These are phyloP conservation scores for Ctenopoma multispine DNA, from an alignment of 2,797 vertebrate species.

Conservation along the genomic window DNA sequence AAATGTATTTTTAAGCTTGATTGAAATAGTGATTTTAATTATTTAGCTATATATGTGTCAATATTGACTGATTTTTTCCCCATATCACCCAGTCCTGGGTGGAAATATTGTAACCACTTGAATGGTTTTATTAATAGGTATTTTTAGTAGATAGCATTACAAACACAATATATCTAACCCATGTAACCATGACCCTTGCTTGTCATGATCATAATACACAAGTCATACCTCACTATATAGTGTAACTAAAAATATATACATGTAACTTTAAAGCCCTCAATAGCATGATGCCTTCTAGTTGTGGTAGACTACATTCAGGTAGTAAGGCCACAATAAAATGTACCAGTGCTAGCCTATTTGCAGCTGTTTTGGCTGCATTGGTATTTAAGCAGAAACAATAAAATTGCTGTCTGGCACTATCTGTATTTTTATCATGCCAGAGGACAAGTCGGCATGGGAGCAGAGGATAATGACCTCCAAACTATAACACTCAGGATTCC, in stretches of 20 bases:
- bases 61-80: too few relatives aligned
- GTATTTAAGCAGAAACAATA: not conserved
- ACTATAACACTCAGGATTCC: constrained; percentile 43
- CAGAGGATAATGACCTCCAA: constrained; percentile 50
- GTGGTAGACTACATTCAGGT: not conserved
- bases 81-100: too few relatives aligned
- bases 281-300: not conserved
- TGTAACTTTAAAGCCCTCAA: constrained; percentile 30
- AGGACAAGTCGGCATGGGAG: constrained; percentile 43
- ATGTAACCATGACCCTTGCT: not conserved
- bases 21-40: too few relatives aligned
- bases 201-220: constrained; percentile 2
- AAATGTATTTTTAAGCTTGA: too few relatives aligned
- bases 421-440: constrained; percentile 12
- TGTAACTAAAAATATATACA: not conserved
- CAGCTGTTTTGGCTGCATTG: constrained; percentile 9
- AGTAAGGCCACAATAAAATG: constrained; percentile 11
- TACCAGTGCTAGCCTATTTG: not conserved
- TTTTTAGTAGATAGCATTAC: too few relatives aligned
- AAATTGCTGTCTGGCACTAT: constrained; percentile 5
- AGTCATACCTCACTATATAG: not conserved
- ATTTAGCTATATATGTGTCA: too few relatives aligned
- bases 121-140: not conserved
- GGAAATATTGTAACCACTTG: not conserved
- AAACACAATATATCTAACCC: not conserved